Conservation (phyloP, 2,888 invertebrate genomes). For the Andricus quercusramuli region DNA sequence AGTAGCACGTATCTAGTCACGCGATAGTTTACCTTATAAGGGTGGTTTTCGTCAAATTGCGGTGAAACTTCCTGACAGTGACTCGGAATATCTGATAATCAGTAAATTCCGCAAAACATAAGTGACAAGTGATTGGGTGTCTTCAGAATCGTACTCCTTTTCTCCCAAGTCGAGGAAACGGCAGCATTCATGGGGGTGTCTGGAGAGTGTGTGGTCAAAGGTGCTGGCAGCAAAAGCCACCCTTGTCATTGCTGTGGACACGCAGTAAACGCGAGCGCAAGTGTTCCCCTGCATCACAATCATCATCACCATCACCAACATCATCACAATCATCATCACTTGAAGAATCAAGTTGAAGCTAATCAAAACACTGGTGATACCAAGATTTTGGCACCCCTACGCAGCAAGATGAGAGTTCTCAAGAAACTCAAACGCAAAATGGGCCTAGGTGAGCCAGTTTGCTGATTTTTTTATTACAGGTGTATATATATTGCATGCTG, state of each 20-base stretch:
- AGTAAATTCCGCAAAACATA: not conserved
- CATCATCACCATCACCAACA: slow-evolving; percentile 59
- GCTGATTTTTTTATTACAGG: slow-evolving; percentile 6
- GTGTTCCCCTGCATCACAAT: slow-evolving; percentile 44
- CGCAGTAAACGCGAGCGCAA: slow-evolving; percentile 63
- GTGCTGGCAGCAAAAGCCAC: slow-evolving; percentile 72
- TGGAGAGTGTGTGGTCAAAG: slow-evolving; percentile 74
- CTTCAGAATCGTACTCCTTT: not conserved
- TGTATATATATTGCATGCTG: not conserved
- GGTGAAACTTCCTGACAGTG: slow-evolving; percentile 8
- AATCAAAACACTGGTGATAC: slow-evolving; percentile 63
- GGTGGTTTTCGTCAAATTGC: not conserved
- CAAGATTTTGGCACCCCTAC: slow-evolving; percentile 80
- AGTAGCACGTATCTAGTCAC: slow-evolving; percentile 10
- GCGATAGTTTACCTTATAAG: not conserved
- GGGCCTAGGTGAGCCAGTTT: slow-evolving; percentile 88
- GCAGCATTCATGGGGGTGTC: slow-evolving; percentile 77
- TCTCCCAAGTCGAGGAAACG: slow-evolving; percentile 56
- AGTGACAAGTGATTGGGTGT: slow-evolving; percentile 28
- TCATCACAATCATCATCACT: slow-evolving; percentile 50
- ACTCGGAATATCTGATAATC: not conserved
- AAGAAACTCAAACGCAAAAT: slow-evolving; percentile 94
- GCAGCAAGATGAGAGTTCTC: slow-evolving; percentile 91
- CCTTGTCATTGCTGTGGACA: slow-evolving; percentile 74
- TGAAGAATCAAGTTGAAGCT: slow-evolving; percentile 48